Evolutionary conservation across 2,888 invertebrate genomes (phyloP).

Genomic region (Glyphotaelius pellucidus): DNA sequence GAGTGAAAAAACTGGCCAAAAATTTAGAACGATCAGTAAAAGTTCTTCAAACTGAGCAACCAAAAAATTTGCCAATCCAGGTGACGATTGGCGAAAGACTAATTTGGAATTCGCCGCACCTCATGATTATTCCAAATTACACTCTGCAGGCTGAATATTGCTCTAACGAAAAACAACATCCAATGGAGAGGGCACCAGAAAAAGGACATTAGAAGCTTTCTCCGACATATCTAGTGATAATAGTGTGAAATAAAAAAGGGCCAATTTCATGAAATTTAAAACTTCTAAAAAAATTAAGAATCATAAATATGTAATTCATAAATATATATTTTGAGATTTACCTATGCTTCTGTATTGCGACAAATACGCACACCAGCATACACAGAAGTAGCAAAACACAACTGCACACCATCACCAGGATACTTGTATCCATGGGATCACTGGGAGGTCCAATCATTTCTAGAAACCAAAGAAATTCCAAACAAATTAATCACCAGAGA

Average conservation of each 20-base stretch:
- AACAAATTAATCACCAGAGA: neutral
- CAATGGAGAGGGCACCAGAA: accelerated
- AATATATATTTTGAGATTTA: conserved; percentile 66
- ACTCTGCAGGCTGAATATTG: neutral
- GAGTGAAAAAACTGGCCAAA: too few species aligned
- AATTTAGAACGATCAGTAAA: too few species aligned
- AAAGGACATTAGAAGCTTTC: neutral
- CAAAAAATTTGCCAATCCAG: too few species aligned
- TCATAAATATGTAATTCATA: too few species aligned
- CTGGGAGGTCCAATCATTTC: conserved; percentile 76
- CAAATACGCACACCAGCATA: conserved; percentile 74
- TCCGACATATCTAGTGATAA: too few species aligned
- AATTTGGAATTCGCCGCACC: neutral
- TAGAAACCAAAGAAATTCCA: conserved; percentile 67
- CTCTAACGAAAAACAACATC: neutral
- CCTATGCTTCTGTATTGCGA: conserved; percentile 74
- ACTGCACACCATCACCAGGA: conserved; percentile 75
- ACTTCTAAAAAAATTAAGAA: too few species aligned
- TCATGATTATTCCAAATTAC: neutral
- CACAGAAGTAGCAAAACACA: conserved; percentile 74
- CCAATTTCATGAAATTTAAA: neutral
- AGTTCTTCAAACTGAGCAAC: too few species aligned
- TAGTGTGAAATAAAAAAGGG: neutral
- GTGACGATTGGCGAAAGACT: neutral
- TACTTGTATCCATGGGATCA: conserved; percentile 74